A percentile compares a stretch with the other conserved stretches of the same genome.
Evolutionary conservation across 2,113 vertebrate species (phyloP).

Genomic region (sheep (Ovis aries)): ARS-UI_Ramb_v3.0 NC_056055.1:5704001-5704500

Average conservation of each 20-base stretch:
- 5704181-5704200: neutral
- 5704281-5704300: neutral
- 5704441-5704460: neutral
- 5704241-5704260: neutral
- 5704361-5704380: neutral
- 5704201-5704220: neutral
- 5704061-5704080: neutral
- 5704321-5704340: neutral
- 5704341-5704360: neutral
- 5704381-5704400: neutral
- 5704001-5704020: neutral
- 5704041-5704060: neutral
- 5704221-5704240: neutral
- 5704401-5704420: neutral
- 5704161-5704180: neutral
- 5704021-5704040: neutral
- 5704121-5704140: accelerated
- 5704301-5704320: neutral
- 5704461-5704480: neutral
- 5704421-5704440: neutral
- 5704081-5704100: neutral
- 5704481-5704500: neutral
- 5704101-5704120: neutral
- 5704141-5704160: neutral
- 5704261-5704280: neutral